A percentile compares a stretch with the other conserved stretches of the same genome.
These are phyloP conservation scores for Falco punctatus DNA, from an alignment of 2,113 vertebrate genomes.

Conservation along the genomic window DNA sequence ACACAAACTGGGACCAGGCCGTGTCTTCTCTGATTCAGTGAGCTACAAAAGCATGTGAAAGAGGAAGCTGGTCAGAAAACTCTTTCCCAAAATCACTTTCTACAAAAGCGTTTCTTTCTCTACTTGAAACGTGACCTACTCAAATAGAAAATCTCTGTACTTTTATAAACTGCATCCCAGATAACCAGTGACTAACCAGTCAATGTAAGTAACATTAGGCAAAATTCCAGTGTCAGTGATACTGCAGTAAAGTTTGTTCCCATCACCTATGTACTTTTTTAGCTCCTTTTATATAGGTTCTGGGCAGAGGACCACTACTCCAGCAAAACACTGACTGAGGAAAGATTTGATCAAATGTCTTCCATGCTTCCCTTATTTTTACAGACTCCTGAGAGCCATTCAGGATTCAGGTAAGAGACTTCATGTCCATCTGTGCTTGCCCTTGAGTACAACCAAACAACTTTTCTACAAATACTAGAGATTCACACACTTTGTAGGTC, in stretches of 20 bases:
- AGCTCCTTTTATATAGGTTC: background rate
- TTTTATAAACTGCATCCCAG: background rate
- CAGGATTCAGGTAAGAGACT: background rate
- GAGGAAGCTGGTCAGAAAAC: background rate
- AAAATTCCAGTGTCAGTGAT: background rate
- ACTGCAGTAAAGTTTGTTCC: background rate
- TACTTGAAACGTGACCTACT: background rate
- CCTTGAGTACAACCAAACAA: background rate
- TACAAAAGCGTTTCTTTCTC: background rate
- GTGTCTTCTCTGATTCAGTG: background rate
- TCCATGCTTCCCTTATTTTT: background rate
- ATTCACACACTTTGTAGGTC: background rate
- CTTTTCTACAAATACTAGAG: background rate
- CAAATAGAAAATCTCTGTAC: background rate
- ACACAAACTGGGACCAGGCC: background rate
- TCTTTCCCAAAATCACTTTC: background rate
- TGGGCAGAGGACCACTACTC: background rate
- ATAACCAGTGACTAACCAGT: background rate
- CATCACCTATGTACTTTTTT: background rate
- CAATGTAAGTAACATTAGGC: background rate
- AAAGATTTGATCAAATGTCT: background rate
- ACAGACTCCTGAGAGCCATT: background rate
- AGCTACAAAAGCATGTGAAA: background rate
- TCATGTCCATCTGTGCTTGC: background rate
- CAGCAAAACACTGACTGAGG: background rate